These are phyloP conservation scores for Phyllotreta cruciferae DNA, from an alignment of 2,888 invertebrate species.

Conservation along the genomic window DNA sequence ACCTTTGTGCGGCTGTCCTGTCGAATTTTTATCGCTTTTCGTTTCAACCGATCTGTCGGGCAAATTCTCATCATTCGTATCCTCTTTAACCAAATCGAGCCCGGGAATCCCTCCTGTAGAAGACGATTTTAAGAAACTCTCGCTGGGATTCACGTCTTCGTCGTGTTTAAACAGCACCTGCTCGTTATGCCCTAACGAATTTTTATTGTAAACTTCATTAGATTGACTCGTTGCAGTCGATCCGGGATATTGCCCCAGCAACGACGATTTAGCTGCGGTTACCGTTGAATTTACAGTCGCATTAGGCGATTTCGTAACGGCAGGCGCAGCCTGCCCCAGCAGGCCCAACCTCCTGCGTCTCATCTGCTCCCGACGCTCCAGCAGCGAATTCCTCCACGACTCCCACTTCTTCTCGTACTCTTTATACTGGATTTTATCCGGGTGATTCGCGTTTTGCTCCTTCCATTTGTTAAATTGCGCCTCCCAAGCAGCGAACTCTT, in stretches of 20 bases:
- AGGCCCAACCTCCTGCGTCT: conserved; percentile 66
- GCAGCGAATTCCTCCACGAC: conserved; percentile 77
- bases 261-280: conserved; percentile 19
- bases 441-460: conserved; percentile 88
- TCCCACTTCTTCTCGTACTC: conserved; percentile 91
- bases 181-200: conserved; percentile 50
- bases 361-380: conserved; percentile 84
- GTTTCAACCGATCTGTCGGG: conserved; percentile 42
- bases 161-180: conserved; percentile 24
- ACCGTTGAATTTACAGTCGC: background rate
- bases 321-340: conserved; percentile 29
- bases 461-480: conserved; percentile 92
- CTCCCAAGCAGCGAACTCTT: conserved; percentile 91
- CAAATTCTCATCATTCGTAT: conserved; percentile 42
- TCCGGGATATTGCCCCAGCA: conserved; percentile 32
- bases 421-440: conserved; percentile 84
- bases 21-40: conserved; percentile 30
- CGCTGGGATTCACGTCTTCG: conserved; percentile 33
- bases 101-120: conserved; percentile 72
- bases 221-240: conserved; percentile 13
- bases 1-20: conserved; percentile 46
- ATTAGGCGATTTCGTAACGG: conserved; percentile 2
- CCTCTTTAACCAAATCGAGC: conserved; percentile 70
- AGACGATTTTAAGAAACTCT: conserved; percentile 40
- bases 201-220: conserved; percentile 32